Evolutionary conservation across 2,797 vertebrate species (phyloP), one percentile per base, ranked within the genome.

Genomic region (Galagoides demidoff): DNA sequence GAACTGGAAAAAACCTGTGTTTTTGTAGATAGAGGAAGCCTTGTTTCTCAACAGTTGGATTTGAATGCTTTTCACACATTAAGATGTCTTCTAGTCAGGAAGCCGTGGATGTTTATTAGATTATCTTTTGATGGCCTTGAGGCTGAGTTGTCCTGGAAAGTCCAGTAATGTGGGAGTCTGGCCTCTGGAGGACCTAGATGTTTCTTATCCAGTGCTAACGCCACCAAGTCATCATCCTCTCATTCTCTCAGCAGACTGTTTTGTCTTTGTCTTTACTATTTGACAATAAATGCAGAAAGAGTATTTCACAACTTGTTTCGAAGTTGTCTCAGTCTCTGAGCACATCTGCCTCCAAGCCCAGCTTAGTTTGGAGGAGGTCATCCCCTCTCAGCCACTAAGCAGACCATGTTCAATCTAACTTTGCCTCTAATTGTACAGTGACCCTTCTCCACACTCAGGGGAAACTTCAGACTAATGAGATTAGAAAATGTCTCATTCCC

Each of bases 401-500:
- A 81, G 93, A 87, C 97, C 71, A 66, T 94, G 94, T 90, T 96
- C 96, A 95, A 88, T 97, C 83, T 94, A 95, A 94, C 94, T 97
- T 87, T 94, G 95, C 71, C 87, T 96, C 39, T 97, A 96, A 97
- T 97, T 97, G 92, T 85, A 74, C 90, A 86, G 74, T 98, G 94
- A 97, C 96, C 97, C 96, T 96, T 96, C 82, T 92, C 85, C 82
- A 95, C 66, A 90, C 94, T 97, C 88, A 93, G 73, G 95, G 95
- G 90, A 97, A 97, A 96, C 92, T 96, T 97, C 90, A 97, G 92
- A 97, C 96, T 96, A 96, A 94, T 97, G 95, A 97, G 95, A 97
- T 97, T 97, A 97, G 96, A 97, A 98, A 97, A 95, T 97, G 93
- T 96, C 96, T 97, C 96, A 97, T 97, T 98, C 97, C 94, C 97